These are phyloP conservation scores for Bombus vancouverensis DNA, from an alignment of 1,140 invertebrate species.

Conservation along the genomic window DNA sequence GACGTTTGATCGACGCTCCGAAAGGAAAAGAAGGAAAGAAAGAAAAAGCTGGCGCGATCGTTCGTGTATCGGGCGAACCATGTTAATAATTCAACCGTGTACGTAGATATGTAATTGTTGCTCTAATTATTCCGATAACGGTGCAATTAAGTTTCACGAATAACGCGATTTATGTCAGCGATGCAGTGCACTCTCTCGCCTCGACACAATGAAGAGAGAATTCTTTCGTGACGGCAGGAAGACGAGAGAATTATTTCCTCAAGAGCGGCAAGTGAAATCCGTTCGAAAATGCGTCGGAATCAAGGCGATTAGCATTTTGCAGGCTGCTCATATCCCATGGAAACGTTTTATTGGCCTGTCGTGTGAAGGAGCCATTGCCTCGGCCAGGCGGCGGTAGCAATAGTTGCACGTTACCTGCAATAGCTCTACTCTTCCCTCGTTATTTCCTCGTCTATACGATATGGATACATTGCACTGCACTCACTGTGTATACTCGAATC, in stretches of 20 bases:
- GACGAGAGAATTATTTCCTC: constrained; percentile 70
- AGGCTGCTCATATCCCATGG: constrained; percentile 71
- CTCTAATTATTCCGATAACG: constrained; percentile 26
- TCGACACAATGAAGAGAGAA: constrained; percentile 30
- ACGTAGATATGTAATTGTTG: constrained; percentile 2
- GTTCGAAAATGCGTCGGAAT: constrained; percentile 74
- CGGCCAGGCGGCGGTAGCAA: constrained; percentile 54
- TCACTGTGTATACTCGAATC: constrained; percentile 35
- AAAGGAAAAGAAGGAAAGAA: neutral
- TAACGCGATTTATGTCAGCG: constrained; percentile 27
- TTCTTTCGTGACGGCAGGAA: constrained; percentile 23
- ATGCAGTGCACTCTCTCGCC: constrained; percentile 2
- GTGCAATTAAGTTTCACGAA: constrained; percentile 44
- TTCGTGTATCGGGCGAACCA: neutral
- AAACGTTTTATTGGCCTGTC: constrained; percentile 81
- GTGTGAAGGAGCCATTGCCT: constrained; percentile 80
- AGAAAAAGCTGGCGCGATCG: neutral
- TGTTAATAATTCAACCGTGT: neutral
- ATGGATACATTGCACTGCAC: constrained; percentile 63
- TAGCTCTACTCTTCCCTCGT: constrained; percentile 66
- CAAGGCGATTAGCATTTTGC: constrained; percentile 80
- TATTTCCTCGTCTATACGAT: constrained; percentile 68
- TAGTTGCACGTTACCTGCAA: constrained; percentile 61
- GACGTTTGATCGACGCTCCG: neutral
- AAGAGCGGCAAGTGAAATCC: constrained; percentile 72